Conservation (phyloP, 2,797 vertebrate species). For the Anisognathus igniventris region DNA sequence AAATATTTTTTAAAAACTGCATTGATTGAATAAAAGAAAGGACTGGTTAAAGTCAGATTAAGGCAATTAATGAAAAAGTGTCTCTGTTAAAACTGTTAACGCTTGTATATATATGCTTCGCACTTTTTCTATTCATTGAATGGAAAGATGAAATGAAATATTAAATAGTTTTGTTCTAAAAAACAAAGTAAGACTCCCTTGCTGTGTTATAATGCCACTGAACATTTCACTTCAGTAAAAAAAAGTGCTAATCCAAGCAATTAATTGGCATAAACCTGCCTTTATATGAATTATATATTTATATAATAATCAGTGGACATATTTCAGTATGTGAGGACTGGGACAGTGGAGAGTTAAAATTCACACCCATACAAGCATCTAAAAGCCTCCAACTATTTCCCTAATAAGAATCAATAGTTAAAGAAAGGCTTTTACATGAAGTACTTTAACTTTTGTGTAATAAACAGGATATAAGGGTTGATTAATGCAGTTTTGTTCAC, state of each 20-base stretch:
- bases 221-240: background rate
- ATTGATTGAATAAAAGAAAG: background rate
- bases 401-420: background rate
- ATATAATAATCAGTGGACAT: background rate
- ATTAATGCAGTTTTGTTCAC: background rate
- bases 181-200: background rate
- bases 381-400: background rate
- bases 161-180: background rate
- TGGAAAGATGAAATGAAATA: background rate
- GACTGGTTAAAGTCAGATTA: background rate
- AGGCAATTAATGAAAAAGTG: background rate
- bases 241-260: background rate
- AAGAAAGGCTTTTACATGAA: background rate
- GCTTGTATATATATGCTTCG: background rate
- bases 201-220: background rate
- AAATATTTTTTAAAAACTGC: background rate
- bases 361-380: background rate
- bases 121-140: background rate
- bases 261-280: background rate
- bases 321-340: background rate
- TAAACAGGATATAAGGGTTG: background rate
- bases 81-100: background rate
- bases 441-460: background rate
- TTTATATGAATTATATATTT: background rate
- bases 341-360: background rate